A percentile compares a stretch with the other conserved stretches of the same genome.
Evolutionary conservation across 2,888 invertebrate genomes (phyloP).

Genomic region (Drosophila sordidula): DNA sequence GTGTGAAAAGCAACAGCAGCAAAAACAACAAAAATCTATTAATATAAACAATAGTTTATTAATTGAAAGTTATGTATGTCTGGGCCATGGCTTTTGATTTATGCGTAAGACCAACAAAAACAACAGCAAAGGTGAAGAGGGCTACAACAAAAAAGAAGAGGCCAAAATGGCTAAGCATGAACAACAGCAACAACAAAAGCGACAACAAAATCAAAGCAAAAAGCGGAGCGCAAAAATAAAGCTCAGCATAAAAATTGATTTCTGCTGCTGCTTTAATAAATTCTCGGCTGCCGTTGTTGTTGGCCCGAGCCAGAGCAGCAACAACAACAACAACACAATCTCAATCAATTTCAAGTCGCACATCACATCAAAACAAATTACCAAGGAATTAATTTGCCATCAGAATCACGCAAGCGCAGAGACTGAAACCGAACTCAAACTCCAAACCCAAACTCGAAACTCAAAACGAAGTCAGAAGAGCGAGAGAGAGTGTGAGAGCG

Average conservation of each 20-base stretch:
- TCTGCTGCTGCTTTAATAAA: conserved; percentile 77
- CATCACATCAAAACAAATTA: conserved; percentile 83
- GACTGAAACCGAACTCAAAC: conserved; percentile 42
- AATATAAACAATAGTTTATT: conserved; percentile 76
- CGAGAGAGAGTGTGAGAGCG: conserved; percentile 2
- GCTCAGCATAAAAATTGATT: conserved; percentile 73
- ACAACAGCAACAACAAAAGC: conserved; percentile 14
- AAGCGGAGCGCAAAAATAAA: conserved; percentile 55
- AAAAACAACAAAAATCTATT: conserved; percentile 66
- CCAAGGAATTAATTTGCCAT: conserved; percentile 83
- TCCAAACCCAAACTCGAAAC: conserved; percentile 23
- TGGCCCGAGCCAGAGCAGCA: conserved; percentile 47
- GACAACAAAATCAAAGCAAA: conserved; percentile 31
- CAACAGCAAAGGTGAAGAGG: conserved; percentile 14
- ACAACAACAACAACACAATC: conserved; percentile 74
- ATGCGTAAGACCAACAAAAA: conserved; percentile 44
- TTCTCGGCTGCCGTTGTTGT: conserved; percentile 42
- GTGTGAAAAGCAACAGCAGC: conserved; percentile 23
- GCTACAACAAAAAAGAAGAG: conserved; percentile 7
- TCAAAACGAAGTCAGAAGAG: background rate
- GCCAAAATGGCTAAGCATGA: conserved; percentile 18
- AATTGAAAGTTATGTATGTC: conserved; percentile 72
- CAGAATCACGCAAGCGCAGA: conserved; percentile 81
- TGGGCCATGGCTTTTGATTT: conserved; percentile 55
- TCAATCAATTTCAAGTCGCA: conserved; percentile 81